Base-by-base conservation (phyloP, 1,140 invertebrate genomes). In the Pseudomyrmex flavicornis region DNA sequence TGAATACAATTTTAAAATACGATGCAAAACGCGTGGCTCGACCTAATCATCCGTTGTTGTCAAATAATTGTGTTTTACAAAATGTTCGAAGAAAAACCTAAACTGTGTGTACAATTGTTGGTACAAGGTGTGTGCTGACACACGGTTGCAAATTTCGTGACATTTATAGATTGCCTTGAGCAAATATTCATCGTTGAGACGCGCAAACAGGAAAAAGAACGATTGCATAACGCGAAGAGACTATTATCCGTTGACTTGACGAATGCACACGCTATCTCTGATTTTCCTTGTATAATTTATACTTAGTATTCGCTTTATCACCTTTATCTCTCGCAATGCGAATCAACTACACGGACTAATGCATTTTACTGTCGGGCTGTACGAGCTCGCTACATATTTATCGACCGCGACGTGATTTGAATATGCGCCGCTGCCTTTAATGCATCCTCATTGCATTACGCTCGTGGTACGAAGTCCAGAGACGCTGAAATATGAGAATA, bases 361-460 rank as follows among this genome's bases (percentile, higher is more conserved):
- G 15, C 62, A 58, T 69, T 58, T 58, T 70, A 59, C 62, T 70
- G 65, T 46, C 65, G 61, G 35, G 22, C 20, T 44, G 54, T 80
- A 58, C 46, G 52, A 59, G 65, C 66, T 58, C 66, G 35, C 76
- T 70, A 80, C 66, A 70, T 80, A 80, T 80, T 80, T 80, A 80
- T 80, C 76, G 76, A 80, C 65, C 76, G 65, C 76, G 54, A 80
- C 76, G 66, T 80, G 76, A 80, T 80, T 80, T 80, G 76, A 80
- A 80, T 80, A 70, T 80, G 76, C 66, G 76, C 54, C 54, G 54
- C 65, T 80, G 35, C 76, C 66, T 80, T 70, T 70, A 80, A 80
- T 80, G 65, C 15, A 80, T 80, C 66, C 66, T 70, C 76, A 80
- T 70, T 80, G 65, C 66, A 70, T 80, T 80, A 77, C 74, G 74